Evolutionary conservation across 2,888 invertebrate species (phyloP).

Genomic region (Heliconius sara): DNA sequence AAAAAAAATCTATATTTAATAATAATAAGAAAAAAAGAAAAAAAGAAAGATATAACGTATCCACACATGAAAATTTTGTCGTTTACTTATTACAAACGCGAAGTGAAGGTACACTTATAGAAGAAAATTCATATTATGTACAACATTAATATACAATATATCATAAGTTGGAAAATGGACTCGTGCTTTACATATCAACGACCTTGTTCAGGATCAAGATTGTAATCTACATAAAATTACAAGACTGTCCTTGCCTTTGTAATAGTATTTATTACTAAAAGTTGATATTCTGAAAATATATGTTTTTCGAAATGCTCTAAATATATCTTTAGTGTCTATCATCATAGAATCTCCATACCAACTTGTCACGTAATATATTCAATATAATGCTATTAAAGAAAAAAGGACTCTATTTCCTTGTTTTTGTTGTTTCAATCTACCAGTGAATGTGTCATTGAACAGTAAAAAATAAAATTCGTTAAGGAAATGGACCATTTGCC

Average conservation of each 20-base stretch:
- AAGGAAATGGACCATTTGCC: slow-evolving; percentile 27
- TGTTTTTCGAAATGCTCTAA: no score
- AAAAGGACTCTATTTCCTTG: slow-evolving; percentile 6
- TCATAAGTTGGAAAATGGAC: slow-evolving; percentile 12
- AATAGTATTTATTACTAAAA: neutral
- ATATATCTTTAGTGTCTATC: no score
- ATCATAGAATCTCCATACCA: neutral
- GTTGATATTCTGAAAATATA: neutral
- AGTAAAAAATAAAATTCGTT: slow-evolving; percentile 17
- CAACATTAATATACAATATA: no score
- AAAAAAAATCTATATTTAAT: no score
- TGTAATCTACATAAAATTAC: slow-evolving; percentile 10
- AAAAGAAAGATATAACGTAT: no score
- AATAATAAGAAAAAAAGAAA: no score
- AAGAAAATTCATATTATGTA: no score
- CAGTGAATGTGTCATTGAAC: slow-evolving; percentile 15
- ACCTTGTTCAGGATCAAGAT: slow-evolving; percentile 25
- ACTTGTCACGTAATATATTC: neutral
- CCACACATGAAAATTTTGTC: no score
- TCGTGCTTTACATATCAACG: slow-evolving; percentile 34
- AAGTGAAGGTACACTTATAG: no score
- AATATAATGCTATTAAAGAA: neutral
- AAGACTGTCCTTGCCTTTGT: neutral
- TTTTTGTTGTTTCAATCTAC: slow-evolving; percentile 22
- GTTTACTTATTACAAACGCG: no score